Base-by-base conservation (phyloP, 2,797 vertebrate genomes). In the Varecia variegata region DNA sequence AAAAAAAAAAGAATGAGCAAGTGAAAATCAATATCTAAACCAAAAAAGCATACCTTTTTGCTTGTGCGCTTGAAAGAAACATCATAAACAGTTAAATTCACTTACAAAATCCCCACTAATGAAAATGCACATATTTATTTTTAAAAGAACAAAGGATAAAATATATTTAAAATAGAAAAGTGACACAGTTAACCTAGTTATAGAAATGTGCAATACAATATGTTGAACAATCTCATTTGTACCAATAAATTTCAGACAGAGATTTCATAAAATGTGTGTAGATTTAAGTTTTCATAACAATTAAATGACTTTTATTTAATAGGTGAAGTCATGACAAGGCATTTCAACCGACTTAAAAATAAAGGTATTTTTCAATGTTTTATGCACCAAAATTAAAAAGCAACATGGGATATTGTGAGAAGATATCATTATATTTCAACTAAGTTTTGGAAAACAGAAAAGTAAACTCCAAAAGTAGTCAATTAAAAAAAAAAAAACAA, bases 271-370 rank as follows among this genome's bases (percentile, higher is more conserved):
- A 93, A 25, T 67, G 4, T 20, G 1, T 65, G 71, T 52, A 38
- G 12, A 70, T 92, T 80, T 52, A 84, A 67, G 15, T 25, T 93
- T 95, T 93, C 23, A 38, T 65, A 40, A 83, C 6, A 47, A 20
- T 60, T 79, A 87, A 89, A 85, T 81, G 45, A 20, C 30, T 43
- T 83, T n/a, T 15, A 52, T 90, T 87, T 73, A 86, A 21, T 71
- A 82, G 13, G 4, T 67, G 32, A 62, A 52, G 3, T 35, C 5
- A 62, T 76, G 9, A 38, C 68, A 84, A 40, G 8, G 2, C 47
- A 52, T 83, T 88, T 95, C 6, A 81, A 38, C 15, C 65, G 18
- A 70, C 67, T 95, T 80, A 94, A 73, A 79, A 83, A 93, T 60
- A 90, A 65, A 71, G 23, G 10, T 50, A 77, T 85, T 40, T 88